Percentiles rank a stretch among this genome's conserved stretches.
phyloP scores from a whole-genome alignment of 1,140 invertebrate genomes.

The Apis mellifera region Amel_HAv3.1 CM009945.2:7391501-7392000 shows the following conservation, averaged over 20 bases:
- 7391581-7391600: not conserved
- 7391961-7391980: not conserved
- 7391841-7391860: not conserved
- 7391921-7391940: not conserved
- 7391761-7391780: slow-evolving; percentile 3
- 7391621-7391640: not conserved
- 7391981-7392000: not conserved
- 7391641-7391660: not conserved
- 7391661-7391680: not conserved
- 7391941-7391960: not conserved
- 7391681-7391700: not conserved
- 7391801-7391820: not conserved
- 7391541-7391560: not conserved
- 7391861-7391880: not conserved
- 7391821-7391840: not conserved
- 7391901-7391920: not conserved
- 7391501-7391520: not conserved
- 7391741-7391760: not conserved
- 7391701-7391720: not conserved
- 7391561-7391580: not conserved
- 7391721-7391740: not conserved
- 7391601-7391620: not conserved
- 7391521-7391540: not conserved
- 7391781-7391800: not conserved
- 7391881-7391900: not conserved